A percentile compares a stretch with the other conserved stretches of the same genome.
Conservation (phyloP, 2,888 invertebrate species). For the Lathronympha strigana region DNA sequence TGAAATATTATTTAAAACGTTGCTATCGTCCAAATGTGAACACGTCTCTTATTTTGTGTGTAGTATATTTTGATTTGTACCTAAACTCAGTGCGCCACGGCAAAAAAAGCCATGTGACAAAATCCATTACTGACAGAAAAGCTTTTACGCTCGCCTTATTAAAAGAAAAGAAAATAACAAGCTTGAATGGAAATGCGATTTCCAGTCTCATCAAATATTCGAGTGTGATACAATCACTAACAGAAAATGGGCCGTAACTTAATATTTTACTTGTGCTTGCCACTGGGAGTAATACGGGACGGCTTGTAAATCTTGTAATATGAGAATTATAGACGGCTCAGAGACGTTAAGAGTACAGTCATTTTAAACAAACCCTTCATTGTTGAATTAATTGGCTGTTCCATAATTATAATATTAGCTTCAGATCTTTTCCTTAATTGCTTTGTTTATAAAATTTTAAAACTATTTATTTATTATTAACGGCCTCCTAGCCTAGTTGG, state of each 20-base stretch:
- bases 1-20: too few relatives aligned
- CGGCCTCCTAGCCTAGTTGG: too few relatives aligned
- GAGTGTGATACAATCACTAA: constrained; percentile 14
- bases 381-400: not conserved
- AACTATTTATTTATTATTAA: too few relatives aligned
- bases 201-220: constrained; percentile 19
- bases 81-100: too few relatives aligned
- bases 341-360: not conserved
- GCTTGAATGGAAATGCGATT: not conserved
- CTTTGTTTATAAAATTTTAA: too few relatives aligned
- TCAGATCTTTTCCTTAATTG: too few relatives aligned
- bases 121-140: not conserved
- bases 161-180: constrained; percentile 9
- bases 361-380: not conserved
- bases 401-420: not conserved
- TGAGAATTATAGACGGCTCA: not conserved
- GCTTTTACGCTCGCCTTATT: not conserved
- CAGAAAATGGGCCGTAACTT: constrained; percentile 16
- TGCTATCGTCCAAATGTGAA: too few relatives aligned
- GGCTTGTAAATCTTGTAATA: not conserved
- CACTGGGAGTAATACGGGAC: not conserved
- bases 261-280: constrained; percentile 26
- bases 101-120: not conserved
- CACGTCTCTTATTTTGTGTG: too few relatives aligned
- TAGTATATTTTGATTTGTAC: too few relatives aligned